Base-by-base conservation (phyloP, 2,797 vertebrate genomes). In the Ctenochaetus hawaiiensis region DNA sequence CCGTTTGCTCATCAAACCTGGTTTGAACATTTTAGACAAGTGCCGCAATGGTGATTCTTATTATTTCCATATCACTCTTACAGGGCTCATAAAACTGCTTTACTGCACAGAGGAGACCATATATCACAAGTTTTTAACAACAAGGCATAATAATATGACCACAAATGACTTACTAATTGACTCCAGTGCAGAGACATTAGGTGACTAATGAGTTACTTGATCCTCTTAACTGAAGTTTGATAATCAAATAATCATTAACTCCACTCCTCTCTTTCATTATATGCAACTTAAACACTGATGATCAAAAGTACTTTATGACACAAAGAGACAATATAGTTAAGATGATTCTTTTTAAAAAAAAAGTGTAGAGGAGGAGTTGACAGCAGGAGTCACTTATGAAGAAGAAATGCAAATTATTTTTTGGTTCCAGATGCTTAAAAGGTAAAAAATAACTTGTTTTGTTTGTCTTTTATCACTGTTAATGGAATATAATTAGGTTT, bases 1-100 rank as follows among this genome's bases (percentile, higher is more conserved):
- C 44, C 12, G 18, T 65, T 66, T 53, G 72, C 76, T 86, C 62
- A 78, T 79, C 70, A 84, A 81, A 78, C 39, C 63, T 78, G 47
- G n/a, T 85, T 44, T 72, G 81, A 75, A 65, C 62, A 86, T 30
- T 82, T 87, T 69, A 82, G 65, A 81, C 72, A 86, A 88, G 66
- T 76, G 70, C 47, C n/a, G 51, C 62, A 51, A 44, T 18, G 51
- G 71, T 76, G 67, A 63, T 74, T 72, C 52, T 63, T 70, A 61
- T 70, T 75, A 73, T 83, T 81, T 88, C 56, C 48, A 71, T 56
- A 77, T 80, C 26, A 70, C 63, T 72, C 79, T 80, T 72, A 76
- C 68, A 75, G 48, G 5, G 7, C 34, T 70, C 37, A 77, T 47
- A 58, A 69, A 75, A 53, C 44, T 4, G 34, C 52, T 51, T 51